Evolutionary conservation across 2,113 vertebrate genomes (phyloP).

Genomic region (Capricornis sumatraensis): DNA sequence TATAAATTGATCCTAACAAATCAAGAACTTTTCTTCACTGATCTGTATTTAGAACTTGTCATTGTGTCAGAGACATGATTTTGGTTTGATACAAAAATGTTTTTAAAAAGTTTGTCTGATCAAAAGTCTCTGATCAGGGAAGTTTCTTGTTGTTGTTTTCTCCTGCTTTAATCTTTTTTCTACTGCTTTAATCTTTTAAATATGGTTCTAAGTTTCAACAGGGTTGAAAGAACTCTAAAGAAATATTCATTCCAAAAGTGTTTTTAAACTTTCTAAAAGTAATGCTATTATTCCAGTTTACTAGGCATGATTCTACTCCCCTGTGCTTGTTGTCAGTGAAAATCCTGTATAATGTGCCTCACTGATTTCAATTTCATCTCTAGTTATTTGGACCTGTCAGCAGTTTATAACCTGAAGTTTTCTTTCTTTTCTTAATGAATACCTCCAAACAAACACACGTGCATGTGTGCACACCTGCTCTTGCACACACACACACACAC

Average conservation of each 20-base stretch:
- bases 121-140: not conserved
- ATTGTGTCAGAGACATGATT: not conserved
- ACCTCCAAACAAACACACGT: not conserved
- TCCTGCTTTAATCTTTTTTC: not conserved
- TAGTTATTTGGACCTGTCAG: not conserved
- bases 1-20: not conserved
- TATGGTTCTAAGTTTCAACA: not conserved
- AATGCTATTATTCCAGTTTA: constrained; percentile 6
- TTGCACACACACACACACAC: not conserved
- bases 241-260: not conserved
- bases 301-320: not conserved
- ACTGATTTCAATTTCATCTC: not conserved
- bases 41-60: not conserved
- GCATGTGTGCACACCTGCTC: too few species aligned
- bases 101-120: not conserved
- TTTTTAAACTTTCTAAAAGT: not conserved
- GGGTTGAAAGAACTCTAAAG: not conserved
- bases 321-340: not conserved
- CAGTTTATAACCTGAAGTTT: not conserved
- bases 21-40: not conserved
- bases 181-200: not conserved
- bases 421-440: not conserved
- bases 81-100: not conserved
- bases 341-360: not conserved
- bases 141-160: not conserved